Conservation (phyloP, 2,113 vertebrate species). For the Equus przewalskii region DNA sequence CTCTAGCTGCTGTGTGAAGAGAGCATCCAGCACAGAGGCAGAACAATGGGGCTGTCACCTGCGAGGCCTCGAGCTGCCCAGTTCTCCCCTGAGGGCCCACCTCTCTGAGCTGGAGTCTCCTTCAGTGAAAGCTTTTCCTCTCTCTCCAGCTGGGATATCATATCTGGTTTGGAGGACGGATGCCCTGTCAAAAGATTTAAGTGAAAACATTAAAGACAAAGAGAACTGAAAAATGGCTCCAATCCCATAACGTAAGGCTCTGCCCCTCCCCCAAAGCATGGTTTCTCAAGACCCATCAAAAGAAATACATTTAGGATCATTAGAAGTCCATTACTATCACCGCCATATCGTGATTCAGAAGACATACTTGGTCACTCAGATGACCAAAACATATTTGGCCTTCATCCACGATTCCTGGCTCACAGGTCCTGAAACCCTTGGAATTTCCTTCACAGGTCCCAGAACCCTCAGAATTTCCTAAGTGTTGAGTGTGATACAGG, state of each 20-base stretch:
- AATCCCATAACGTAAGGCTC: not conserved
- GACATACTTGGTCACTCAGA: too few relatives aligned
- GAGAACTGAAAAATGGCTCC: not conserved
- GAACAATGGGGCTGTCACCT: accelerated
- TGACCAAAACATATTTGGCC: too few relatives aligned
- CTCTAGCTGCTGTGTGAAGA: not conserved
- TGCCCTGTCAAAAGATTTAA: slow-evolving; percentile 32
- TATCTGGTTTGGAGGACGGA: slow-evolving; percentile 62
- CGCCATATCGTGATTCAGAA: too few relatives aligned
- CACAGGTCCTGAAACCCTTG: too few relatives aligned
- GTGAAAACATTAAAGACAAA: not conserved
- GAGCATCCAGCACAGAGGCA: not conserved
- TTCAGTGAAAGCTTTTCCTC: slow-evolving; percentile 48
- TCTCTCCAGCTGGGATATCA: slow-evolving; percentile 73
- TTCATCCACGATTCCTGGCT: too few relatives aligned
- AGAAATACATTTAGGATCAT: not conserved
- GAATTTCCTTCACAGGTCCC: too few relatives aligned
- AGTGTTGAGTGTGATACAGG: too few relatives aligned
- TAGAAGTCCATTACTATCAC: not conserved
- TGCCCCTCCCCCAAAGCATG: not conserved
- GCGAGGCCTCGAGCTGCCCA: accelerated
- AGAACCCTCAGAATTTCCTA: too few relatives aligned
- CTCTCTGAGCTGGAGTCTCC: not conserved
- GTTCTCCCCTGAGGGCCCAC: not conserved
- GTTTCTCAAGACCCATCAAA: not conserved